A percentile compares a stretch with the other conserved stretches of the same genome.
Evolutionary conservation across 2,888 invertebrate species (phyloP).

Genomic region (Julus scanicus): DNA sequence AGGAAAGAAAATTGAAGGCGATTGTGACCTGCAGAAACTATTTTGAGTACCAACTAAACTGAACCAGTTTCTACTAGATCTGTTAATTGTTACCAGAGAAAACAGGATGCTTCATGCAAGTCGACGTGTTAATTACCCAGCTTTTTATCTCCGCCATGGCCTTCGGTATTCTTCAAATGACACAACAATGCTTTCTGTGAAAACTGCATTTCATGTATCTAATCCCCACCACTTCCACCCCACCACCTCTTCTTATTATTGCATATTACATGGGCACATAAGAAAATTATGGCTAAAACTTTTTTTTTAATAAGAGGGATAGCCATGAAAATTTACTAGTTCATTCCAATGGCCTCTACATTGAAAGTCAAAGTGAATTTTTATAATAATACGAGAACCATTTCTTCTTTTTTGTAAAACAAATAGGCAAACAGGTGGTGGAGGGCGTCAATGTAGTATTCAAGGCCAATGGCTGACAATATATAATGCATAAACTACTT

Average conservation of each 20-base stretch:
- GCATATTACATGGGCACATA: background rate
- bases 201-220: slow-evolving; percentile 39
- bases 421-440: background rate
- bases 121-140: slow-evolving; percentile 17
- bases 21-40: background rate
- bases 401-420: background rate
- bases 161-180: background rate
- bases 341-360: background rate
- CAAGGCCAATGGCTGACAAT: background rate
- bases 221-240: background rate
- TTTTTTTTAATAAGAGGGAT: background rate
- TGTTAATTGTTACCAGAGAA: background rate
- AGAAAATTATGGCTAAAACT: background rate
- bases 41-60: background rate
- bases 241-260: too few relatives aligned
- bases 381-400: too few relatives aligned
- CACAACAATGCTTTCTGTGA: background rate
- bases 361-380: background rate
- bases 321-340: background rate
- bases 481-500: background rate
- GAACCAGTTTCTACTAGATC: background rate
- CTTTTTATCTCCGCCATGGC: background rate
- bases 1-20: background rate
- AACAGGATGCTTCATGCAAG: slow-evolving; percentile 8
- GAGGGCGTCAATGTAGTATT: background rate